phyloP scores from a whole-genome alignment of 1,140 invertebrate species.

The Anadara kagoshimensis region DNA sequence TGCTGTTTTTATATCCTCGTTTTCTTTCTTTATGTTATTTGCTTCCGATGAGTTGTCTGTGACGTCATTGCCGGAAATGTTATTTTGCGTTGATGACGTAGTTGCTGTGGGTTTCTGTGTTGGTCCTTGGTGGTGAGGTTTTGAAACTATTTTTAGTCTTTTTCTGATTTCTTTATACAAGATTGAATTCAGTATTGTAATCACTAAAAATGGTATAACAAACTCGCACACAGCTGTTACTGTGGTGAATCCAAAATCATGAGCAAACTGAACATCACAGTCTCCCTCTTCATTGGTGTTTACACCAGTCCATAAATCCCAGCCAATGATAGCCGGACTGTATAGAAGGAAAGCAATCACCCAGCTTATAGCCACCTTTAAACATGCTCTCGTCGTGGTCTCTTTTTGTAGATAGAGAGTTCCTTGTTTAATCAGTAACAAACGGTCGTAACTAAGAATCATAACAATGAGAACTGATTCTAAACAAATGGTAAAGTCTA shows the following conservation, averaged over 20 bases:
- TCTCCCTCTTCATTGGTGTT: constrained; percentile 30
- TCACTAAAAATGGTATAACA: constrained; percentile 39
- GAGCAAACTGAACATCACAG: constrained; percentile 57
- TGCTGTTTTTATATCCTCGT: no score
- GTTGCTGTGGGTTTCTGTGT: no score
- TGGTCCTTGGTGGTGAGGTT: no score
- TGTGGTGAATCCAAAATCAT: constrained; percentile 45
- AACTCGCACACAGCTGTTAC: constrained; percentile 53
- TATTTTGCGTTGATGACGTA: no score
- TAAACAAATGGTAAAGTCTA: constrained; percentile 56
- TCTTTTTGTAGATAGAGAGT: constrained; percentile 38
- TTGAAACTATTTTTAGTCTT: neutral
- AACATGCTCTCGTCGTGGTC: constrained; percentile 27
- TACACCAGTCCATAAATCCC: constrained; percentile 51
- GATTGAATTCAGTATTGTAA: constrained; percentile 41
- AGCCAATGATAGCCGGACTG: constrained; percentile 57
- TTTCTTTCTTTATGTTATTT: no score
- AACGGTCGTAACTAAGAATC: constrained; percentile 52
- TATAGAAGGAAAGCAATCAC: constrained; percentile 47
- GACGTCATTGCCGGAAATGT: no score
- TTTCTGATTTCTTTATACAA: constrained; percentile 53
- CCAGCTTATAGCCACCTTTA: constrained; percentile 49
- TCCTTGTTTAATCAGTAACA: constrained; percentile 48
- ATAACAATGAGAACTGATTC: constrained; percentile 52
- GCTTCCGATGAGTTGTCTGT: no score